Percentiles rank a stretch among this genome's conserved stretches.
Conservation (phyloP, 2,113 vertebrate species). For the human region GRCh38 chr1:237435501-237436000, state of each 20-base stretch:
- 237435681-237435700: too few relatives aligned
- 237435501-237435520: background rate
- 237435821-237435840: background rate
- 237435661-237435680: too few relatives aligned
- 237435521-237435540: background rate
- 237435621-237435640: background rate
- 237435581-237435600: background rate
- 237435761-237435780: too few relatives aligned
- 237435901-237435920: background rate
- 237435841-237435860: background rate
- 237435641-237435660: background rate
- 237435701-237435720: too few relatives aligned
- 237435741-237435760: too few relatives aligned
- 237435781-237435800: too few relatives aligned
- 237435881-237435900: background rate
- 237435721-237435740: too few relatives aligned
- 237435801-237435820: background rate
- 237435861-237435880: background rate
- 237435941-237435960: background rate
- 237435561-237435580: background rate
- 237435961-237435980: background rate
- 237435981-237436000: background rate
- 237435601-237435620: background rate
- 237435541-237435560: background rate
- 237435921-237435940: fast-evolving